Base-by-base conservation (phyloP, 2,888 invertebrate genomes). In the Pinctada fucata region DNA sequence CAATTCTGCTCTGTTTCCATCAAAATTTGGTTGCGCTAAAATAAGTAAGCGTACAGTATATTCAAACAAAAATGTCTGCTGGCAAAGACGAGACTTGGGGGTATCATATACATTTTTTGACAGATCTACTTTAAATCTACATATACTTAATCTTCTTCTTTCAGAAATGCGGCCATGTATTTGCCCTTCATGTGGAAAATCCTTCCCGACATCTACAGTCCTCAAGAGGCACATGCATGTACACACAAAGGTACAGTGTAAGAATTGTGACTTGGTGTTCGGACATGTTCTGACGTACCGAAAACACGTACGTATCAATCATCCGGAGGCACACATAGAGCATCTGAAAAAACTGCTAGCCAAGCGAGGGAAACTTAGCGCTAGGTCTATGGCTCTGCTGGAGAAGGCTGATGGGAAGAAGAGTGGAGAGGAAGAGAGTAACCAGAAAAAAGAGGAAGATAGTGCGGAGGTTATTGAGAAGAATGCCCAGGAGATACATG, bases 201-300 rank as follows among this genome's bases (percentile, higher is more conserved):
- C 84, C 10, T 93, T 93, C 79, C 90, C 90, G 16, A 91, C 91
- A 2, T 84, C 87, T 51, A 90, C 91, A 4, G 92, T 92, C 76
- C 88, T 92, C 85, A 91, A 90, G 78, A 88, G 91, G 66, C 93
- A 93, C 83, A 91, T 88, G 64, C 83, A 87, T 16, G 88, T 88
- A 70, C 89, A 89, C 79, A 85, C 86, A 78, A 83, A 85, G 73
- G 88, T 87, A 31, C 85, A 85, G 6, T 89, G 89, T 80, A 83
- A 86, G 58, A 82, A 85, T 64, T 89, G 89, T 81, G 75, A 76
- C 31, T 83, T 83, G 8, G 82, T 81, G 51, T 88, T 88, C 70
- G 79, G 80, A 8, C 85, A 86, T 64, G 86, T 86, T 31, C 85
- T 85, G 47, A 81, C 81, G 71, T 76, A 85, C 48, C 75, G 86